Evolutionary conservation across 2,888 invertebrate genomes (phyloP), one percentile per base, ranked within the genome.

Genomic region (Aspidiotus destructor): DNA sequence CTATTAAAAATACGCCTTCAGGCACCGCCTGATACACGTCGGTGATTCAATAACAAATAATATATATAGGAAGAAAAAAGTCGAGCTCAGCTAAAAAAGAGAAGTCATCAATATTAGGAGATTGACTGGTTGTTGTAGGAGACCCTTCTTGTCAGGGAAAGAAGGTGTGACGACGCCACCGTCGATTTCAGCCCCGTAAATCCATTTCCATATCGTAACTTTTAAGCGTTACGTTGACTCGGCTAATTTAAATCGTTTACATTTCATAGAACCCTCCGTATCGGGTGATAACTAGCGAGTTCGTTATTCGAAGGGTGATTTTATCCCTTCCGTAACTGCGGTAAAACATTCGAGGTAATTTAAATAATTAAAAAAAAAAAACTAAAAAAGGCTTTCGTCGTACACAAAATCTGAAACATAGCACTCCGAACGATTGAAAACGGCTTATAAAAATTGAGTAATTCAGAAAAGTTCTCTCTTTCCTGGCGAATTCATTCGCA

Each of bases 201-300:
- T 58, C 28, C 58, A 58, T 58, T 58, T 58, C 58, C 58, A 58
- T 58, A 28, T 58, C 58, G 9, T 13, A n/a, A 44, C 16, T 44
- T 62, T 53, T 62, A n/a, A 52, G 48, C 62, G 52, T 28, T 28
- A 28, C 28, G 28, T 62, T 28, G 53, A 62, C 62, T 62, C 58
- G 11, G 65, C 65, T 65, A 64, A 54, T 64, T 65, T 65, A 57
- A 65, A 65, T 65, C 65, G 65, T 65, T 65, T 58, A 65, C 65
- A 65, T 65, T 65, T 65, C 65, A 65, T 48, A 40, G 41, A 44
- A 65, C 65, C 65, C 65, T 65, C 58, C 53, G 10, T 41, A n/a
- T 55, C 41, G 55, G 16, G 55, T 54, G 63, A 64, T 64, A 64
- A 64, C 54, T 64, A 64, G 63, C 63, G 55, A 55, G 63, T 64